These are phyloP conservation scores for Drosophila pseudoobscura DNA, from an alignment of 1,140 invertebrate species.

Conservation along the genomic window DNA sequence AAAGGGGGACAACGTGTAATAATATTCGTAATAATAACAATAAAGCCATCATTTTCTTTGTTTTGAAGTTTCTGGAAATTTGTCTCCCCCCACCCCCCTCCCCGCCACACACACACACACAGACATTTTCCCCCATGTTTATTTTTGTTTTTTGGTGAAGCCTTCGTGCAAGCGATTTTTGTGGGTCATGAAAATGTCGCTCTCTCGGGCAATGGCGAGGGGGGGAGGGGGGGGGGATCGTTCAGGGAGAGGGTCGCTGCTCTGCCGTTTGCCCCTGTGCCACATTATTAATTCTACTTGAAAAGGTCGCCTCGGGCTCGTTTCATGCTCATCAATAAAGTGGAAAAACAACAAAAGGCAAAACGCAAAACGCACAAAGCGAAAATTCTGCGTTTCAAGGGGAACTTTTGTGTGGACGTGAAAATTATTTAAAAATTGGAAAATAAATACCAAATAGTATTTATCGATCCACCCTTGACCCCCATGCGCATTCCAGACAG, in stretches of 20 bases:
- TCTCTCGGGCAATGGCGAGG: too few relatives aligned
- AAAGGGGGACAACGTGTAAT: constrained; percentile 14
- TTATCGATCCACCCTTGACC: constrained; percentile 17
- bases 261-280: constrained; percentile 59
- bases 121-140: background rate
- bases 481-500: background rate
- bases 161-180: constrained; percentile 41
- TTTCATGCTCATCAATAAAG: constrained; percentile 57
- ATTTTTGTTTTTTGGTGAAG: constrained; percentile 28
- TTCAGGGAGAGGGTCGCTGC: constrained; percentile 17
- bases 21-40: constrained; percentile 27
- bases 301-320: constrained; percentile 66
- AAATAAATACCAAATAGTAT: too few relatives aligned
- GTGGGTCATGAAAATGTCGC: constrained; percentile 60
- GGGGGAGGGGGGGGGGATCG: background rate
- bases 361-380: background rate
- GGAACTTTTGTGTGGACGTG: too few relatives aligned
- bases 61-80: constrained; percentile 56
- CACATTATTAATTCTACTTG: constrained; percentile 73
- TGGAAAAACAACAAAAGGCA: constrained; percentile 18
- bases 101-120: background rate
- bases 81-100: constrained; percentile 11
- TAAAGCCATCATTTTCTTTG: constrained; percentile 41
- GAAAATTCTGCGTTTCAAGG: constrained; percentile 21
- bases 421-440: too few relatives aligned